A percentile compares a stretch with the other conserved stretches of the same genome.
Conservation (phyloP, 2,113 vertebrate genomes). For the Rostratula benghalensis region DNA sequence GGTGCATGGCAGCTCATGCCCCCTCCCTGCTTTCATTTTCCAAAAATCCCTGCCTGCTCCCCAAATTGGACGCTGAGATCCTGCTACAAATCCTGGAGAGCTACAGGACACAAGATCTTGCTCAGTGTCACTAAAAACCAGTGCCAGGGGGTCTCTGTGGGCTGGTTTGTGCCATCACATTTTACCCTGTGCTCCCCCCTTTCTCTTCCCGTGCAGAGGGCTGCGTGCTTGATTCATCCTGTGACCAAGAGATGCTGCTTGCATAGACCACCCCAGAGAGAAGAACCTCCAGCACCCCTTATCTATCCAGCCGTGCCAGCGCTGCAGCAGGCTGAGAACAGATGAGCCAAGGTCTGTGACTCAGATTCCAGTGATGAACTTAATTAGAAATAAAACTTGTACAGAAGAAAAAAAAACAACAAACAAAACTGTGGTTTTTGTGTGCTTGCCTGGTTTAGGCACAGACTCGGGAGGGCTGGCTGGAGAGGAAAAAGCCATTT, state of each 20-base stretch:
- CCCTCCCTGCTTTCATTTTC: background rate
- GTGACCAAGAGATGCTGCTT: conserved; percentile 50
- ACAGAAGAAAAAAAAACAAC: background rate
- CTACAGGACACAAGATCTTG: rapidly evolving
- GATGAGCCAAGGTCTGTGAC: background rate
- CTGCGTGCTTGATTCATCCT: conserved; percentile 49
- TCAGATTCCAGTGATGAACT: background rate
- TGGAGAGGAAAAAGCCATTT: background rate
- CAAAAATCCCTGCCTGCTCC: background rate
- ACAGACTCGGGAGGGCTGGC: rapidly evolving
- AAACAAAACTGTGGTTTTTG: background rate
- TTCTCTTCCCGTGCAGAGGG: conserved; percentile 27
- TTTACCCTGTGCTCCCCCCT: rapidly evolving
- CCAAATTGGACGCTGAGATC: rapidly evolving
- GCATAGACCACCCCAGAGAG: background rate
- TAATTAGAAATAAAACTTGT: conserved; percentile 41
- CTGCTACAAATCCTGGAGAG: rapidly evolving
- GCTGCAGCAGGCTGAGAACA: rapidly evolving
- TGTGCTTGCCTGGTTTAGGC: rapidly evolving
- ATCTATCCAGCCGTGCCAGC: rapidly evolving
- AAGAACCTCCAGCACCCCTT: rapidly evolving
- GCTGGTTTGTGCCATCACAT: rapidly evolving
- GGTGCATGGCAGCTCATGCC: rapidly evolving
- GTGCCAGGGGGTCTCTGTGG: rapidly evolving
- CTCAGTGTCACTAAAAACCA: rapidly evolving